Evolutionary conservation across 2,797 vertebrate genomes (phyloP).

Genomic region (Semotilus atromaculatus): DNA sequence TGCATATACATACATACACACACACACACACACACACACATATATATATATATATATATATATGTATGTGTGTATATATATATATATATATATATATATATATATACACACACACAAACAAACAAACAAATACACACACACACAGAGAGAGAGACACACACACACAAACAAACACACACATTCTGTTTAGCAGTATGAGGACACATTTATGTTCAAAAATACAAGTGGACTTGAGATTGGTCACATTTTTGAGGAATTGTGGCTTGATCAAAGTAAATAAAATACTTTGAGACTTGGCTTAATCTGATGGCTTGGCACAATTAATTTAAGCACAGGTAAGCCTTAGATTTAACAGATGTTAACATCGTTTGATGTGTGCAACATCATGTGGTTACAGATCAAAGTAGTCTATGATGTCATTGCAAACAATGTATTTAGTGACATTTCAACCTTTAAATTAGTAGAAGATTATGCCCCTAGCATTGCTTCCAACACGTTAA

Average conservation of each 20-base stretch:
- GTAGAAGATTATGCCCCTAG: not conserved
- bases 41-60: too few species aligned
- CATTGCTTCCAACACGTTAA: not conserved
- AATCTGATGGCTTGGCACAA: not conserved
- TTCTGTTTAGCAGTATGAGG: too few species aligned
- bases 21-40: too few species aligned
- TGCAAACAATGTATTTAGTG: not conserved
- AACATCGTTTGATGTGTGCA: not conserved
- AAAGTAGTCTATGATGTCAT: not conserved
- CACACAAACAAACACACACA: too few species aligned
- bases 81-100: too few species aligned
- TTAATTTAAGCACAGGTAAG: not conserved
- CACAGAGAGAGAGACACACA: too few species aligned
- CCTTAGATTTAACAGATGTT: not conserved
- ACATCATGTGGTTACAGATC: not conserved
- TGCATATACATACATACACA: too few species aligned
- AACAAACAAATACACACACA: too few species aligned
- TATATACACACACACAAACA: too few species aligned
- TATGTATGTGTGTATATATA: too few species aligned
- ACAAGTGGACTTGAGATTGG: not conserved
- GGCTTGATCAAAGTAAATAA: not conserved
- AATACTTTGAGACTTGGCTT: not conserved
- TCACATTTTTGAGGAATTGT: not conserved
- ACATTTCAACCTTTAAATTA: not conserved
- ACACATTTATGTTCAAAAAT: not conserved